Evolutionary conservation across 2,888 invertebrate genomes (phyloP).

Genomic region (Nemurella pictetii): DNA sequence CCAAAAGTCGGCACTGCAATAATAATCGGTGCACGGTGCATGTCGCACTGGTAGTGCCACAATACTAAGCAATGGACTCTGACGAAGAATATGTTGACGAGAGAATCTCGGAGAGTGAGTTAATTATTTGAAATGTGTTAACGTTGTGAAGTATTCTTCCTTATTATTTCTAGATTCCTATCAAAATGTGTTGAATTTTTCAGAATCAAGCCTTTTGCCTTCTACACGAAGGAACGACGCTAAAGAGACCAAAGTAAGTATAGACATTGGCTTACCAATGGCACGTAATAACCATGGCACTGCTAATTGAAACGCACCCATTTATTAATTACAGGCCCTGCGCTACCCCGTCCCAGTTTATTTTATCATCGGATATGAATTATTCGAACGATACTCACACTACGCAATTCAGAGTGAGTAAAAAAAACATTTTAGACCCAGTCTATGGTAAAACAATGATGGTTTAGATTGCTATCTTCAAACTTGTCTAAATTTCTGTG

Average conservation of each 20-base stretch:
- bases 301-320: no score
- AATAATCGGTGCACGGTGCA: no score
- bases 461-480: no score
- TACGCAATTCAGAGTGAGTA: constrained; percentile 7
- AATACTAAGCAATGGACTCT: neutral
- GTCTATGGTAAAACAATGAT: no score
- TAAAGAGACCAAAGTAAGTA: neutral
- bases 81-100: neutral
- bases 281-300: no score
- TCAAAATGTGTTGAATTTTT: neutral
- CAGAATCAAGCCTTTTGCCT: neutral
- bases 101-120: neutral
- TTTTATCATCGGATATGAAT: constrained; percentile 12
- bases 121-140: neutral
- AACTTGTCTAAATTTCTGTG: no score
- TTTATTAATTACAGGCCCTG: neutral
- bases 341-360: neutral
- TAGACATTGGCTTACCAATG: neutral
- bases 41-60: no score
- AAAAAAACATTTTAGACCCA: no score
- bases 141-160: no score
- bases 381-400: constrained; percentile 6
- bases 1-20: no score
- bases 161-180: no score
- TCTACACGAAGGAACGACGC: neutral